Evolutionary conservation across 2,888 invertebrate genomes (phyloP).

Genomic region (Apamea anceps): DNA sequence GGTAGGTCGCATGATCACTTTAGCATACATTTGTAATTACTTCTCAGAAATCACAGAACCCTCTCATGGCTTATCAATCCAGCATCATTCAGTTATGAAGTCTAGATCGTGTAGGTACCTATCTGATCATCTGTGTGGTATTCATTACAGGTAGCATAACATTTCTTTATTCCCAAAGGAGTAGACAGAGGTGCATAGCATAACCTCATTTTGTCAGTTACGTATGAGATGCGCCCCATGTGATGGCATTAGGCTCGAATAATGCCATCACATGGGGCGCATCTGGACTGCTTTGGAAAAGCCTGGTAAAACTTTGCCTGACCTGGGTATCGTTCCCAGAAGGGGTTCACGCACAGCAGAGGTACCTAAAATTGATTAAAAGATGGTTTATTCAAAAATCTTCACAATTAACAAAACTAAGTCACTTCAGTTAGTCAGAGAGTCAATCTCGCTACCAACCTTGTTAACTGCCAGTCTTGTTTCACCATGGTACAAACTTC

Average conservation of each 20-base stretch:
- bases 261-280: no score
- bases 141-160: not conserved
- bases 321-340: not conserved
- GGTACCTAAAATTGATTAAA: not conserved
- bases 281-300: not conserved
- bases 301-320: not conserved
- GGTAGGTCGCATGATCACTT: constrained; percentile 10
- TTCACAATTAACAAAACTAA: not conserved
- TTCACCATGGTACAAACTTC: not conserved
- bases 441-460: no score
- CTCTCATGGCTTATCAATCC: not conserved
- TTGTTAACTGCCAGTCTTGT: not conserved
- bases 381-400: not conserved
- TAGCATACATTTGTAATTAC: constrained; percentile 16
- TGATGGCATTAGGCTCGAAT: no score
- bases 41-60: not conserved
- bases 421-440: not conserved
- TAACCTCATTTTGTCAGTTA: not conserved
- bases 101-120: not conserved
- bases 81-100: not conserved
- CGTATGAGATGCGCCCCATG: no score
- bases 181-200: not conserved
- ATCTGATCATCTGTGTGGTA: not conserved
- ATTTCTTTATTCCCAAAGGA: not conserved
- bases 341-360: not conserved